Conservation (phyloP, 1,140 invertebrate genomes). For the Polyergus mexicanus region DNA sequence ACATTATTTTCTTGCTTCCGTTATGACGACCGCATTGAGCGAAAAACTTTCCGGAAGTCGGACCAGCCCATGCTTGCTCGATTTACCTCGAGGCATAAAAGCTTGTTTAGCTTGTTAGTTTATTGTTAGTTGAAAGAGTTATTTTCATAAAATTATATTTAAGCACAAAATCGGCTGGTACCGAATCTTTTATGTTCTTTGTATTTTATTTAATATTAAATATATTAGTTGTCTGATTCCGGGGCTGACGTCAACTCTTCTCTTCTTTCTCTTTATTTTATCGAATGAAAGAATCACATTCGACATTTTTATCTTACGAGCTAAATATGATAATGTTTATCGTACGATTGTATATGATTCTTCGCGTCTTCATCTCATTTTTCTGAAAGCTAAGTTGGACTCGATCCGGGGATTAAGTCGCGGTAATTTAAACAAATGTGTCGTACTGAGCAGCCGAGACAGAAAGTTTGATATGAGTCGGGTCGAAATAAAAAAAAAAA, state of each 20-base stretch:
- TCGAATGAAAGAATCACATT: too few species aligned
- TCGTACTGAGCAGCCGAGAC: conserved; percentile 63
- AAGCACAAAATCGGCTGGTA: neutral
- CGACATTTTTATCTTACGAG: too few species aligned
- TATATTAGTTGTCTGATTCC: neutral
- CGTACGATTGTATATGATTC: too few species aligned
- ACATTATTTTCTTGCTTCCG: conserved; percentile 53
- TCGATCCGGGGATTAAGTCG: neutral
- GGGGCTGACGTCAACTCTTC: neutral
- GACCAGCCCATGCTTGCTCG: conserved; percentile 30
- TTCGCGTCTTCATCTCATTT: too few species aligned
- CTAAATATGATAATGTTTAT: too few species aligned
- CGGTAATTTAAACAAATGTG: conserved; percentile 39
- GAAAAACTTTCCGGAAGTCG: conserved; percentile 53
- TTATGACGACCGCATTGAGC: conserved; percentile 31
- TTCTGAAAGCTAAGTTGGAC: too few species aligned
- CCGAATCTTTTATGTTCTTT: neutral
- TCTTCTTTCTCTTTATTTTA: too few species aligned
- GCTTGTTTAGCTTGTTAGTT: conserved; percentile 48
- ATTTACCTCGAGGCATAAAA: conserved; percentile 51
- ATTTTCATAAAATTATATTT: conserved; percentile 39
- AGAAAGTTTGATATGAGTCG: conserved; percentile 77
- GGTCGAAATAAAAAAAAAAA: conserved; percentile 70
- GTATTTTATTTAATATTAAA: neutral
- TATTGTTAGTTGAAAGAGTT: conserved; percentile 5